These are phyloP conservation scores for Metridium senile DNA, from an alignment of 92 coral and sea anemone species.

Conservation along the genomic window DNA sequence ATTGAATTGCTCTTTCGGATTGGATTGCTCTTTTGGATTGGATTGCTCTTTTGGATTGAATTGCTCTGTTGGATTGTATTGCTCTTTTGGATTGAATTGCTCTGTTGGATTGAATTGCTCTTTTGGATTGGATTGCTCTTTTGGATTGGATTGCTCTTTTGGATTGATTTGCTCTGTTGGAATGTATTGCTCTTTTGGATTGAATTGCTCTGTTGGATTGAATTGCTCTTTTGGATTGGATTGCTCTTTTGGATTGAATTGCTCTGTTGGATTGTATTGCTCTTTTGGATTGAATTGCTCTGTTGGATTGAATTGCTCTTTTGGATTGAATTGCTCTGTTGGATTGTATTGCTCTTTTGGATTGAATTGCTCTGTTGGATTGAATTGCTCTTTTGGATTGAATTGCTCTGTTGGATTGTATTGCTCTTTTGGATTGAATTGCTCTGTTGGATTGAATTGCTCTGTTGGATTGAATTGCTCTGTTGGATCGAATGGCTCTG, in stretches of 20 bases:
- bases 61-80: constrained; percentile 6
- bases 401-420: neutral
- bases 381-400: too few relatives aligned
- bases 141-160: constrained; percentile 18
- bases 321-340: constrained; percentile 44
- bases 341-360: too few relatives aligned
- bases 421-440: neutral
- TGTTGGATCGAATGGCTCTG: constrained; percentile 27
- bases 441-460: neutral
- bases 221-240: neutral
- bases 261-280: too few relatives aligned
- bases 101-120: constrained; percentile 40
- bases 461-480: constrained; percentile 6
- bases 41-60: constrained; percentile 32
- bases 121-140: constrained; percentile 24
- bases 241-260: constrained; percentile 43
- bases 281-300: constrained; percentile 31
- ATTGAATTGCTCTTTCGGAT: constrained; percentile 34
- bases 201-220: neutral
- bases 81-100: constrained; percentile 40
- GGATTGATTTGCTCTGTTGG: constrained; percentile 11
- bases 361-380: too few relatives aligned
- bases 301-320: constrained; percentile 9
- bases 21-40: too few relatives aligned
- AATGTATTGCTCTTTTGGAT: neutral